Conservation (phyloP, 2,113 vertebrate genomes). For the Amazona vittata region DNA sequence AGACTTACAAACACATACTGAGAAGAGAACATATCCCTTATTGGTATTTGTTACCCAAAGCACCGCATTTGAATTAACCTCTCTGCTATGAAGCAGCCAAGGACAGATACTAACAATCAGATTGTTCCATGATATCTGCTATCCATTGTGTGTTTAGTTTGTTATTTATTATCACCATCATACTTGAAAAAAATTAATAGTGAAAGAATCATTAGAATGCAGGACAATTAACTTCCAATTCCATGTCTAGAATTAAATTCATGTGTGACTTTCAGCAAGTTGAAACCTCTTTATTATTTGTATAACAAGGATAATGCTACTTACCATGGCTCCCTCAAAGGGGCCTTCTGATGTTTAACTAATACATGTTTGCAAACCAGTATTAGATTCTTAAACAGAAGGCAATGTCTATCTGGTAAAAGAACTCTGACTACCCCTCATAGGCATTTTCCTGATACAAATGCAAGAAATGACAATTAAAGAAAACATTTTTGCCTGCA, state of each 20-base stretch:
- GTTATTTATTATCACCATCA: slow-evolving; percentile 29
- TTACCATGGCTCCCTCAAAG: neutral
- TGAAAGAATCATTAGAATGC: neutral
- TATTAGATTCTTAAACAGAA: neutral
- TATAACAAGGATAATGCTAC: neutral
- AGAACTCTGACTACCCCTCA: neutral
- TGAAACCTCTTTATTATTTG: slow-evolving; percentile 2
- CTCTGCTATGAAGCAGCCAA: neutral
- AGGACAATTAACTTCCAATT: slow-evolving; percentile 21
- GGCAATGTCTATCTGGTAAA: neutral
- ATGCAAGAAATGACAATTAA: neutral
- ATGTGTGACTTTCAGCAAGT: neutral
- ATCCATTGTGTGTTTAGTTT: neutral
- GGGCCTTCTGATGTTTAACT: slow-evolving; percentile 4
- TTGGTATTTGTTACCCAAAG: slow-evolving; percentile 37
- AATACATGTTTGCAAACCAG: neutral
- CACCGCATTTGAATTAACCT: slow-evolving; percentile 37
- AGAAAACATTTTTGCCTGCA: neutral
- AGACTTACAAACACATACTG: slow-evolving; percentile 58
- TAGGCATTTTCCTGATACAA: neutral
- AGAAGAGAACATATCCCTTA: slow-evolving; percentile 38
- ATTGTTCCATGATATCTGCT: neutral
- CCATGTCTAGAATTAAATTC: neutral
- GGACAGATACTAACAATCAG: neutral
- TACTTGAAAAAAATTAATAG: neutral